These are phyloP conservation scores for Anoplolepis gracilipes DNA, from an alignment of 1,140 invertebrate genomes.

Conservation along the genomic window DNA sequence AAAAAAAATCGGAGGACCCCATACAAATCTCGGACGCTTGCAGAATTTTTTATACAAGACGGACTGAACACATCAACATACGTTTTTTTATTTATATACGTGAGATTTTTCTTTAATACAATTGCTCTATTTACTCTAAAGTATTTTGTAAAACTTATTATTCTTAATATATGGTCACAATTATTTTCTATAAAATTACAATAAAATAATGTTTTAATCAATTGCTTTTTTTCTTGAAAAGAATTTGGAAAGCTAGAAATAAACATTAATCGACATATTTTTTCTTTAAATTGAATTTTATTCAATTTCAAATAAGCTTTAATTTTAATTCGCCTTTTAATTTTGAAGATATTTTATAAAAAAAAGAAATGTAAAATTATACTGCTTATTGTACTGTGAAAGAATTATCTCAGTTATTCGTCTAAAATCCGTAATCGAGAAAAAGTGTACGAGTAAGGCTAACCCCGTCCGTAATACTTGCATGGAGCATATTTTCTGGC, in stretches of 20 bases:
- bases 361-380: background rate
- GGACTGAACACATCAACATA: background rate
- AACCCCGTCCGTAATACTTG: conserved; percentile 1
- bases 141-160: background rate
- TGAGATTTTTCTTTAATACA: background rate
- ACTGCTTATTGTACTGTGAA: background rate
- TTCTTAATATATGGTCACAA: background rate
- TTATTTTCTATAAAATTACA: conserved; percentile 1
- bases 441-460: background rate
- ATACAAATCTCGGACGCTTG: conserved; percentile 20
- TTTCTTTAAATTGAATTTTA: background rate
- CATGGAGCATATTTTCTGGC: background rate
- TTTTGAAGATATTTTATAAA: background rate
- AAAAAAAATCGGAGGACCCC: conserved; percentile 42
- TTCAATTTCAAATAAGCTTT: background rate
- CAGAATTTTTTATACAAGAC: conserved; percentile 27
- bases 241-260: background rate
- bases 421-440: conserved; percentile 3
- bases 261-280: background rate
- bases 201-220: background rate
- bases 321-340: background rate
- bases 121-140: background rate
- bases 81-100: conserved; percentile 10
- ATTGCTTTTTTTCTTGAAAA: background rate
- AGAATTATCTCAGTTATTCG: background rate